A percentile compares a stretch with the other conserved stretches of the same genome.
Conservation (phyloP, 2,888 invertebrate species). For the Helleia helle region DNA sequence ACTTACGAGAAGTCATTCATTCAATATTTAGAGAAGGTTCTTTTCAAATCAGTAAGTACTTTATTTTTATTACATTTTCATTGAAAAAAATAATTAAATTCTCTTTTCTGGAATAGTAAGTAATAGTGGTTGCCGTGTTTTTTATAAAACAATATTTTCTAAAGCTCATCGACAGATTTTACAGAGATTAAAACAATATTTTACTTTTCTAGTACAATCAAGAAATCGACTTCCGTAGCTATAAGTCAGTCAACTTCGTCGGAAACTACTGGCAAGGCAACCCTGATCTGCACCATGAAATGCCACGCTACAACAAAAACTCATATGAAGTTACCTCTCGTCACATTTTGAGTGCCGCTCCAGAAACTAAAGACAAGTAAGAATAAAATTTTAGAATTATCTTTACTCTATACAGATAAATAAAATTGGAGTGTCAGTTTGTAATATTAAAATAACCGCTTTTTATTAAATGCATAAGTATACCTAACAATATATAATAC, state of each 20-base stretch:
- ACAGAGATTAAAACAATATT: conserved; percentile 6
- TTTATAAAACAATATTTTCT: too few relatives aligned
- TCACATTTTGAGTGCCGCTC: conserved; percentile 39
- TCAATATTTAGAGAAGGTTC: conserved; percentile 66
- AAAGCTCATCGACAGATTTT: too few relatives aligned
- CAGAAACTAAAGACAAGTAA: conserved; percentile 24
- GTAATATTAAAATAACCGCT: too few relatives aligned
- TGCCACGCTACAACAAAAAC: conserved; percentile 47
- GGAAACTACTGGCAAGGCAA: conserved; percentile 64
- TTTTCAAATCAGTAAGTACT: conserved; percentile 74
- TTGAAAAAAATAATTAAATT: neutral
- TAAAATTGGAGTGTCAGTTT: too few relatives aligned
- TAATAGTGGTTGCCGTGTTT: too few relatives aligned
- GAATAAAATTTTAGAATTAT: too few relatives aligned
- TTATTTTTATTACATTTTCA: neutral
- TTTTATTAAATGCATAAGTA: too few relatives aligned
- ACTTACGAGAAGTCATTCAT: conserved; percentile 72
- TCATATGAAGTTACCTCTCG: conserved; percentile 75
- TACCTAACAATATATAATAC: too few relatives aligned
- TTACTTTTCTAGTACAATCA: conserved; percentile 41
- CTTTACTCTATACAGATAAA: too few relatives aligned
- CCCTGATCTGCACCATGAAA: conserved; percentile 53
- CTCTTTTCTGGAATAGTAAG: too few relatives aligned
- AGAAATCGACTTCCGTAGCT: conserved; percentile 40
- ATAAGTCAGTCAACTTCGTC: conserved; percentile 61